Conservation (phyloP, 2,113 vertebrate genomes). For the Podarcis cretensis region DNA sequence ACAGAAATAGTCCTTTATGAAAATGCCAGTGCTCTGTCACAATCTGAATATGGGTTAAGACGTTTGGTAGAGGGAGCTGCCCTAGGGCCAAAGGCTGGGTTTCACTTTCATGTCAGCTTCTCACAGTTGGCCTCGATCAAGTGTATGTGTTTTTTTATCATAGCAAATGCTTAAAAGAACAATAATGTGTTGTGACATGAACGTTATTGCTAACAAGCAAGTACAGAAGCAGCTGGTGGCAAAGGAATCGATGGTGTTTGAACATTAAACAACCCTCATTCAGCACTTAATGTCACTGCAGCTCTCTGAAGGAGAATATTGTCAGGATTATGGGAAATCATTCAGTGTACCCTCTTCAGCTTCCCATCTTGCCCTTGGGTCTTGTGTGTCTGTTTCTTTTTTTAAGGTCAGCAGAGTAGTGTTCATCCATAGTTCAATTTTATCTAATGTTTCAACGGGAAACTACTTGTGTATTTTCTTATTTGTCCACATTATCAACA, state of each 20-base stretch:
- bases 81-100: neutral
- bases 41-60: neutral
- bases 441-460: neutral
- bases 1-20: neutral
- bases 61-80: neutral
- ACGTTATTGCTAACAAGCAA: constrained; percentile 22
- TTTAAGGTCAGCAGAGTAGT: constrained; percentile 35
- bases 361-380: neutral
- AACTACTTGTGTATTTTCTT: neutral
- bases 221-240: constrained; percentile 1
- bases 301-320: constrained; percentile 10
- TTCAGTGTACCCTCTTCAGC: neutral
- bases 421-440: neutral
- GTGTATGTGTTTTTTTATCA: neutral
- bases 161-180: constrained; percentile 5
- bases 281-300: neutral
- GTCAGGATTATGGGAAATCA: neutral
- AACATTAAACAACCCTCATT: constrained; percentile 6
- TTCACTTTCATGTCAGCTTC: neutral
- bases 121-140: neutral
- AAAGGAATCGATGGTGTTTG: neutral
- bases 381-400: neutral
- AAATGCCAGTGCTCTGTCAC: neutral
- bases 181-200: constrained; percentile 12
- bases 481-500: neutral